Base-by-base conservation (phyloP, 2,797 vertebrate species). In the Psittacula echo region DNA sequence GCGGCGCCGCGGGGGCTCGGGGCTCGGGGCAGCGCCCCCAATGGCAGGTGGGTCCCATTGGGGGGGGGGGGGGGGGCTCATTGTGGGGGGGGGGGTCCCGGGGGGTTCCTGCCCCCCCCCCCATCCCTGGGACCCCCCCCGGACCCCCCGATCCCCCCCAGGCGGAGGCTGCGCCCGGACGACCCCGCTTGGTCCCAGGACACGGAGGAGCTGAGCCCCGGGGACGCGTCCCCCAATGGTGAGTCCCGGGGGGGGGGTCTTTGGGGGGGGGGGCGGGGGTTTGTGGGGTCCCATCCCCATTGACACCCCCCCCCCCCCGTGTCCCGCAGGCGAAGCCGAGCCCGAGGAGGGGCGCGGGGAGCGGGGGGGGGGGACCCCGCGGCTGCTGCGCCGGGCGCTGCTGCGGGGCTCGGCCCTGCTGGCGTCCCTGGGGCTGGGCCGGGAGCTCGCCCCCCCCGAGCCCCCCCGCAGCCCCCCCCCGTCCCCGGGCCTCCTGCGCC, bases 361-460 rank as follows among this genome's bases (percentile, higher is more conserved):
- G 34, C 34, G 34, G 34, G 67, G 98, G 56, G 95, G 96, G 0
- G 75, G 91, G 10, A 85, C 96, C 1, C 89, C 98, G 50, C 98
- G 98, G 92, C 96, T 97, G 97, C 98, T 98, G 81, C 98, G 98
- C 82, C 97, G 97, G 3, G 98, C 98, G 5, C 92, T 99, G 87
- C 97, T 99, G 26, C 97, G 97, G 2, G 97, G 98, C 12, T 98
- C 98, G 6, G 98, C 98, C 61, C 96, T 99, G 91, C 96, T 99
- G 10, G 98, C 98, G 6, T 98, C 98, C 0, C 86, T 99, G 26
- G 98, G 98, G 83, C 97, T 99, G 2, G 99, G 99, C 22, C 98
- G 78, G 1, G 78, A 70, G 4, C 37, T 70, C 34, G 13, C 34
- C 34, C 34, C 34, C 34, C 7, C 64, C 17, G 64, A 48, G 6